Conservation (phyloP, 2,797 vertebrate genomes). For the Schizopygopsis malacanthus region DNA sequence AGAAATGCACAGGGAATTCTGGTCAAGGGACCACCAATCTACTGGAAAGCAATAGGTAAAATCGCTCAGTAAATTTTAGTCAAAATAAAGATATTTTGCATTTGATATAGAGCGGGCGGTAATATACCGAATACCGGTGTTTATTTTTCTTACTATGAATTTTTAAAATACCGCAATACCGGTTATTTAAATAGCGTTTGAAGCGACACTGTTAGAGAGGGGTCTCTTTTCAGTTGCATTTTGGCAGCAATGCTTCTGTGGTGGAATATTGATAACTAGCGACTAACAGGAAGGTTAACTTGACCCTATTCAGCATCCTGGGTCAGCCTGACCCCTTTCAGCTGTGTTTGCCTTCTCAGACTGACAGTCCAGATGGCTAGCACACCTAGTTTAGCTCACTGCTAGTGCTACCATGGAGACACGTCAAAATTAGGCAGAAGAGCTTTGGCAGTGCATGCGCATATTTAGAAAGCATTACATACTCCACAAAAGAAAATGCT, state of each 20-base stretch:
- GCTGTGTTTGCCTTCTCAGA: background rate
- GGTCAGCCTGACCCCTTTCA: conserved; percentile 33
- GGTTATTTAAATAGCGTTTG: too few species aligned
- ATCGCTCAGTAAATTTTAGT: background rate
- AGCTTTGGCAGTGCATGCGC: background rate
- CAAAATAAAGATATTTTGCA: background rate
- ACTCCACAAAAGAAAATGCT: background rate
- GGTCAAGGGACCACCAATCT: conserved; percentile 89
- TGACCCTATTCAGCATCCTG: conserved; percentile 9
- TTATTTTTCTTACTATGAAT: too few species aligned
- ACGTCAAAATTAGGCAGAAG: background rate
- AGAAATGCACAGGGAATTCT: conserved; percentile 89
- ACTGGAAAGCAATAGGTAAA: conserved; percentile 93
- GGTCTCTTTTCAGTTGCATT: too few species aligned
- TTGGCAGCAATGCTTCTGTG: background rate
- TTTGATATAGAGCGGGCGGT: too few species aligned
- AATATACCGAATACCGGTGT: too few species aligned
- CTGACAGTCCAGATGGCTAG: conserved; percentile 25
- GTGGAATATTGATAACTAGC: background rate
- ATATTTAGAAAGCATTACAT: background rate
- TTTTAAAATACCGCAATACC: too few species aligned
- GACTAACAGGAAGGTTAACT: conserved; percentile 4
- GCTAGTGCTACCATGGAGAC: conserved; percentile 22
- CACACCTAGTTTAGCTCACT: conserved; percentile 8
- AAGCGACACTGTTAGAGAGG: too few species aligned